Conservation (phyloP, 2,113 vertebrate species). For the human region GRCh38 chr1:149700001-149700500, state of each 20-base stretch:
- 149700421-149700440: too few relatives aligned
- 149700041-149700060: too few relatives aligned
- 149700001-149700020: too few relatives aligned
- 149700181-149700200: not conserved
- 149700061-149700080: not conserved
- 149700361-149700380: too few relatives aligned
- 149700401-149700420: not conserved
- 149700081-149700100: not conserved
- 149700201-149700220: not conserved
- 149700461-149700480: too few relatives aligned
- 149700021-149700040: too few relatives aligned
- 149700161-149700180: not conserved
- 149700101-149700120: accelerated
- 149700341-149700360: too few relatives aligned
- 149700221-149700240: not conserved
- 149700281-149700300: accelerated
- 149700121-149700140: not conserved
- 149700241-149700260: not conserved
- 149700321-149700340: too few relatives aligned
- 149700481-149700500: accelerated
- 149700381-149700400: not conserved
- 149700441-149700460: too few relatives aligned
- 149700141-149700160: not conserved
- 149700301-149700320: too few relatives aligned
- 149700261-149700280: not conserved